phyloP scores from a whole-genome alignment of 2,888 invertebrate species.

The Heliconius aoede region DNA sequence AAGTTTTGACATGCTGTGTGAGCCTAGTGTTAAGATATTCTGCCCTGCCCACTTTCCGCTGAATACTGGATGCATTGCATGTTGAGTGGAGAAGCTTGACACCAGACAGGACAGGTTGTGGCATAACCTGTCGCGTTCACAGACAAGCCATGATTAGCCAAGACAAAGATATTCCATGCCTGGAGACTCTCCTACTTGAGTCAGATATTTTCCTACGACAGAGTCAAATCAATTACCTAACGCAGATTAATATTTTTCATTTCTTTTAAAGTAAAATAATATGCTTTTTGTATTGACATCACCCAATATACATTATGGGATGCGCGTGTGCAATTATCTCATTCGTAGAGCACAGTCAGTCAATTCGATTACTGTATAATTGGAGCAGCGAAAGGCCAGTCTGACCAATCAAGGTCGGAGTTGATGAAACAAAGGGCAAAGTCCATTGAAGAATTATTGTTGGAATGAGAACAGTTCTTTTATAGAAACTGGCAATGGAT shows the following conservation, averaged over 20 bases:
- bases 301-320: slow-evolving; percentile 64
- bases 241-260: not conserved
- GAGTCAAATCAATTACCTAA: too few species aligned
- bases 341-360: slow-evolving; percentile 71
- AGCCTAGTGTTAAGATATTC: too few species aligned
- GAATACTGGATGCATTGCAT: too few species aligned
- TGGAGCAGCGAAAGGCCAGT: slow-evolving; percentile 70
- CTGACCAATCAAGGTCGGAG: slow-evolving; percentile 60
- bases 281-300: slow-evolving; percentile 39
- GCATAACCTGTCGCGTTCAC: too few species aligned
- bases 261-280: slow-evolving; percentile 3
- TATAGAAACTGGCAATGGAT: slow-evolving; percentile 46
- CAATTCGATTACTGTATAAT: slow-evolving; percentile 81
- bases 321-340: slow-evolving; percentile 77
- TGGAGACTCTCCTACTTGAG: too few species aligned
- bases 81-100: too few species aligned
- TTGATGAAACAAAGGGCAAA: slow-evolving; percentile 38
- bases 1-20: too few species aligned
- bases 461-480: slow-evolving; percentile 83
- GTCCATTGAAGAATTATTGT: slow-evolving; percentile 38
- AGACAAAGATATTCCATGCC: too few species aligned
- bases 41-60: too few species aligned
- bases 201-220: too few species aligned
- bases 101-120: too few species aligned
- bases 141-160: too few species aligned